Evolutionary conservation across 2,113 vertebrate genomes (phyloP), one percentile per base, ranked within the genome.

Genomic region (Dolichallabes microphthalmus): DNA sequence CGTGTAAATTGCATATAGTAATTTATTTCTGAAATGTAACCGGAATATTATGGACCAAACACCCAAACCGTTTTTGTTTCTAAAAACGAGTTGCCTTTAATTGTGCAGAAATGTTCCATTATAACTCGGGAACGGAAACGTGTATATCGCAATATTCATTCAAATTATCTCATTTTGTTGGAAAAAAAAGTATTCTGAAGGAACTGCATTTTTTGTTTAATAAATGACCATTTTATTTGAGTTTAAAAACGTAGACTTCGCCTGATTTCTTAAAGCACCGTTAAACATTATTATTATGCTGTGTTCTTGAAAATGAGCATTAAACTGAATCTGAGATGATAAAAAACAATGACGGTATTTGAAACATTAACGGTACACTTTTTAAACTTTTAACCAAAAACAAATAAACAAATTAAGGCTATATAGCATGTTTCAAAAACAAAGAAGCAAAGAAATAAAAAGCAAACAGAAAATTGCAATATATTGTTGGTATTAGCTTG

Each of bases 1-100:
- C 95, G 93, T 98, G 97, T 98, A 99, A 97, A 98, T 97, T 97
- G 96, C 96, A 95, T 95, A 98, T 98, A 99, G 96, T 99, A 99
- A 99, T 99, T 99, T 99, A 99, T 99, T 98, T 95, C 94, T 96
- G 93, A 97, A 95, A 94, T 97, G 96, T 97, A 97, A 96, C 96
- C 94, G 94, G 95, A 58, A 96, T 96, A 94, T 96, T 95, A 94
- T 92, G 97, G 98, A 98, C 98, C 98, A 99, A 99, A 98, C 94
- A 94, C 95, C 95, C 94, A 93, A 86, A 94, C 96, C 96, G 95
- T 58, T 73, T 68, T 97, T 96, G 97, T 97, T 95, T 92, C 94
- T 94, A 96, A 94, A 96, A 94, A 4, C 95, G 92, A 97, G 94
- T 92, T 96, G 92, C 95, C 50, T 95, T 95, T 95, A 95, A 95